Evolutionary conservation across 2,888 invertebrate genomes (phyloP), one percentile per base, ranked within the genome.

Genomic region (Schrankia costaestrigalis): DNA sequence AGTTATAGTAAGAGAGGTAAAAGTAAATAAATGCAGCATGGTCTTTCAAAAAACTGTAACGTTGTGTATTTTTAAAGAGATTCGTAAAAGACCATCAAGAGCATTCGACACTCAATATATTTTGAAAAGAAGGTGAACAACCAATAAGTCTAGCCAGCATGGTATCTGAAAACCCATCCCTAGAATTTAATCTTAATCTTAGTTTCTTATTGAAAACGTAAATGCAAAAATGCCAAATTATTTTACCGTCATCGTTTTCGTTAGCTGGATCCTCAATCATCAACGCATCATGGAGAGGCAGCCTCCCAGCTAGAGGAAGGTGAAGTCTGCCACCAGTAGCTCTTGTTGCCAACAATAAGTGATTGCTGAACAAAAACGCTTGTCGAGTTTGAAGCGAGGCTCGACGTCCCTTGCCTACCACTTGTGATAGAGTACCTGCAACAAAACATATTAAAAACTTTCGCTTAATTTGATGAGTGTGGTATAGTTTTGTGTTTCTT

Each of bases 281-380:
- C 40, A 95, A 89, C 2, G 95, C 95, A 59, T 97, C 96, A 18
- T 94, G 93, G 22, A 97, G 84, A 0, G 96, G 93, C 53, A 97
- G 91, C 63, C 94, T 93, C 0, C 95, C 97, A 29, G 93, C 90
- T 6, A 93, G 92, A n/a, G 95, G 93, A 11, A 97, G 89, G 75
- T 96, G 96, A n/a, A 97, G 90, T 37, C 95, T 90, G 3, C 97
- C 97, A 35, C 93, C 95, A 1, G 95, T 91, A 0, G 94, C 93
- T 34, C 93, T 90, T 2, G 95, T 96, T 1, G 96, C 94, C 28
- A 97, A 89, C 47, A 97, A 92, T 51, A 97, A 89, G 74, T 96
- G 95, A 87, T 96, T 96, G 44, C 96, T 96, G 84, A 97, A 97
- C 11, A 97, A 90, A 71, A 95, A 97, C 49, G 96, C 96, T 71